phyloP scores from a whole-genome alignment of 2,113 vertebrate genomes.

The Hyaena hyaena region DNA sequence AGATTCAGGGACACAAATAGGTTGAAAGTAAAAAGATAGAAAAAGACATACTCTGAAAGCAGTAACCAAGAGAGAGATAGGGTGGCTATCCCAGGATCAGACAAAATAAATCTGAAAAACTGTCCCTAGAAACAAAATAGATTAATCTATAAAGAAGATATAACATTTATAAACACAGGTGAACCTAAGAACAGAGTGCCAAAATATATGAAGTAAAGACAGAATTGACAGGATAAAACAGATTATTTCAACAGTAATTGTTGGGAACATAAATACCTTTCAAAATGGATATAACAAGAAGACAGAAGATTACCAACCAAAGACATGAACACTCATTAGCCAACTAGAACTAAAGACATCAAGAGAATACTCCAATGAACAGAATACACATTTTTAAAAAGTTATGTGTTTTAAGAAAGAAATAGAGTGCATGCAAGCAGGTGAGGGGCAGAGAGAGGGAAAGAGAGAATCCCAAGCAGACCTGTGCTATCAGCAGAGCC shows the following conservation, averaged over 20 bases:
- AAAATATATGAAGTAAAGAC: neutral
- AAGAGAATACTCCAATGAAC: neutral
- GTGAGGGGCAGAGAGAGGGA: too few species aligned
- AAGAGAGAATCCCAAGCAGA: too few species aligned
- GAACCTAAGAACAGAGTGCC: neutral
- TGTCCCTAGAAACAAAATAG: neutral
- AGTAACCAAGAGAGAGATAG: neutral
- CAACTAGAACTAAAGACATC: neutral
- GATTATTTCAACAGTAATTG: neutral
- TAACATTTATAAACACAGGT: neutral
- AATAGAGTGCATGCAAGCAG: too few species aligned
- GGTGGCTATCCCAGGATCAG: neutral
- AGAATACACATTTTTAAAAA: neutral
- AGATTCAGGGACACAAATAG: neutral
- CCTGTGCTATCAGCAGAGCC: too few species aligned
- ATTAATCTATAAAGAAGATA: neutral
- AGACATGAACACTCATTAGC: neutral
- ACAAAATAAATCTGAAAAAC: neutral
- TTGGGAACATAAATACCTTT: neutral
- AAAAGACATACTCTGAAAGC: neutral
- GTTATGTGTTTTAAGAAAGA: too few species aligned
- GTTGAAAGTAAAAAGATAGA: neutral
- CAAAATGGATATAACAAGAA: neutral
- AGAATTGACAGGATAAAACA: neutral
- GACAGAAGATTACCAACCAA: neutral